Evolutionary conservation across 2,888 invertebrate species (phyloP).

Genomic region (Cremastinae sp.): DNA sequence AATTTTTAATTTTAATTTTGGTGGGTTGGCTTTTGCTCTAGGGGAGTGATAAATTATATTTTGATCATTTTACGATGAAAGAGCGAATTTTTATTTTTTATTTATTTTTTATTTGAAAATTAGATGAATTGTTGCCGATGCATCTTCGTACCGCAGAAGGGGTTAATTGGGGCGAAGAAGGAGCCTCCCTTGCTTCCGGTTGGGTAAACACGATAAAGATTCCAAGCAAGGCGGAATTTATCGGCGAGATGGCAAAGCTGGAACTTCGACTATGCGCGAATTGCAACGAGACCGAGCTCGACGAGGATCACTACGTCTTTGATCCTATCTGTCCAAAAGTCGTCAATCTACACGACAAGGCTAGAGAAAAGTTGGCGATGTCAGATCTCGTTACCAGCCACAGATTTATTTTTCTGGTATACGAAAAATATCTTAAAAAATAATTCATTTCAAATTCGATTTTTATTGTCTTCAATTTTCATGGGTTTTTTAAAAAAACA

Average conservation of each 20-base stretch:
- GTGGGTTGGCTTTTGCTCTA: too few relatives aligned
- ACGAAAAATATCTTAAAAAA: too few relatives aligned
- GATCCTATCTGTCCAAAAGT: constrained; percentile 84
- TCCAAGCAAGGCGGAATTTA: constrained; percentile 81
- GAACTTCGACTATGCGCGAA: constrained; percentile 81
- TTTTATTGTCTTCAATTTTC: too few relatives aligned
- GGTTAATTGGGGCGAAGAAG: constrained; percentile 82
- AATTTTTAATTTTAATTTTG: too few relatives aligned
- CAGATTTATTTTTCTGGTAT: constrained; percentile 83
- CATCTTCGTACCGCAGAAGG: constrained; percentile 87
- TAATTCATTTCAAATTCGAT: neutral
- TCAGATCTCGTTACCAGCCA: constrained; percentile 82
- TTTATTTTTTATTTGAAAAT: constrained; percentile 46
- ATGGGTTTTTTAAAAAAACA: too few relatives aligned
- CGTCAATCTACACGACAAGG: constrained; percentile 82
- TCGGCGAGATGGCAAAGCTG: constrained; percentile 80
- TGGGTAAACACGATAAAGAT: constrained; percentile 90
- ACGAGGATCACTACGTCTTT: constrained; percentile 81
- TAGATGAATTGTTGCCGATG: constrained; percentile 86
- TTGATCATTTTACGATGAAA: too few relatives aligned
- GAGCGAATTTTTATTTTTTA: neutral
- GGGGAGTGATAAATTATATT: too few relatives aligned
- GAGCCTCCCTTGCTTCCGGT: constrained; percentile 84
- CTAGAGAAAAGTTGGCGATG: constrained; percentile 82
- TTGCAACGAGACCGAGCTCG: constrained; percentile 65